Base-by-base conservation (phyloP, 2,797 vertebrate genomes). In the Botia kubotai region DNA sequence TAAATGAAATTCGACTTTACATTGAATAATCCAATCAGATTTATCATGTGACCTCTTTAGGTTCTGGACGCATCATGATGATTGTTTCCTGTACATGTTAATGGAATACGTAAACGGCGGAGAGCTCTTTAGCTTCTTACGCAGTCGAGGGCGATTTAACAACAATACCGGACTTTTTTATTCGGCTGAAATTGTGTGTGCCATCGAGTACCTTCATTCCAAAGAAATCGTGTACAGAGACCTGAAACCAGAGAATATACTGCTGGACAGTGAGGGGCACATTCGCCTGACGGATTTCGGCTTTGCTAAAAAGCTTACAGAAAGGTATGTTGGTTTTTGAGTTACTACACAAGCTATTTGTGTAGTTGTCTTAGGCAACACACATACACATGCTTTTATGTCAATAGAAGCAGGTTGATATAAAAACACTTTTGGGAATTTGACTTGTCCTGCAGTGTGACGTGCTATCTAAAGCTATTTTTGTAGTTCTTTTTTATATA, bases 231-330 rank as follows among this genome's bases (percentile, higher is more conserved):
- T 98, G 76, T 99, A 99, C 93, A 93, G 98, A 63, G 98, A 99
- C 92, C 92, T 99, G 86, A 99, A 99, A 89, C 98, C 98, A 0
- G 98, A 99, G 89, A 99, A 99, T 92, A 97, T 99, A 82, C 93
- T 99, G 86, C 92, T 99, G 89, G 97, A 98, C 89, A 90, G 93
- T 1, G 96, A 98, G 68, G 98, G 98, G 2, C 97, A 99, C 91
- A 96, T 99, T 89, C 96, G 97, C 72, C 95, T 99, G 81, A 99
- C 98, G 0, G 98, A 99, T 91, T 99, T 99, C 0, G 98, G 98
- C 85, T 99, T 99, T 33, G 97, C 98, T 13, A 99, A 99, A 92
- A 99, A 99, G 74, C 94, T 99, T 26, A 94, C 95, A 0, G 98
- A 98, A 92, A 95, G 96, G 97, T 98, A 89, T 87, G 91, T 11